Evolutionary conservation across 2,797 vertebrate species (phyloP).

Genomic region (Myotis pilosus): DNA sequence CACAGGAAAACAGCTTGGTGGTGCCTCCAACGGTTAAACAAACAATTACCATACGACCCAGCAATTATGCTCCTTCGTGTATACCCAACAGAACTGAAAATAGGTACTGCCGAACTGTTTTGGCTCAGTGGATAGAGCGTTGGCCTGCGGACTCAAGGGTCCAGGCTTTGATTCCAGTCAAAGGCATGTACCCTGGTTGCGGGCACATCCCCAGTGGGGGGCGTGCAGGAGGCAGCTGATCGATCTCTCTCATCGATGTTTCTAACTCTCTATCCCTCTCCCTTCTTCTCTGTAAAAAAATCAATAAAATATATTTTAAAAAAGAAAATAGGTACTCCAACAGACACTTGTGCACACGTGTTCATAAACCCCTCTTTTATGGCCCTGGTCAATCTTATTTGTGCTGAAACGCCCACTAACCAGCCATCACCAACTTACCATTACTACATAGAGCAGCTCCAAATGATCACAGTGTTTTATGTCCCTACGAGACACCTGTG

Average conservation of each 20-base stretch:
- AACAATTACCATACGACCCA: neutral
- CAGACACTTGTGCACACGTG: fast-evolving
- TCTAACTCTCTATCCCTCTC: too few relatives aligned
- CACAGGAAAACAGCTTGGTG: neutral
- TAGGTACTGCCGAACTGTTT: neutral
- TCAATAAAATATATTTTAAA: too few relatives aligned
- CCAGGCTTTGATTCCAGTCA: too few relatives aligned
- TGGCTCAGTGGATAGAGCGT: too few relatives aligned
- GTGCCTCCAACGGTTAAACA: neutral
- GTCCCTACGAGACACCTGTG: neutral
- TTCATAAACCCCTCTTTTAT: neutral
- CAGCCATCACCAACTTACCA: neutral
- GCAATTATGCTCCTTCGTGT: neutral
- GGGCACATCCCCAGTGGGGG: too few relatives aligned
- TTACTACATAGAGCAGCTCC: neutral
- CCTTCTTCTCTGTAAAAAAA: too few relatives aligned
- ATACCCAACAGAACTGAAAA: neutral
- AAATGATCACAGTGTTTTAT: neutral
- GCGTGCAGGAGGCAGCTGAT: too few relatives aligned
- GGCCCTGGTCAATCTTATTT: neutral
- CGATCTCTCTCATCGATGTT: too few relatives aligned
- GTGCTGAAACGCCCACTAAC: neutral
- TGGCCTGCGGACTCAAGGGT: too few relatives aligned
- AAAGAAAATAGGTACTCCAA: neutral
- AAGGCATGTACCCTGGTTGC: too few relatives aligned